phyloP scores from a whole-genome alignment of 2,797 vertebrate species.

The Lepus oiostolus region DNA sequence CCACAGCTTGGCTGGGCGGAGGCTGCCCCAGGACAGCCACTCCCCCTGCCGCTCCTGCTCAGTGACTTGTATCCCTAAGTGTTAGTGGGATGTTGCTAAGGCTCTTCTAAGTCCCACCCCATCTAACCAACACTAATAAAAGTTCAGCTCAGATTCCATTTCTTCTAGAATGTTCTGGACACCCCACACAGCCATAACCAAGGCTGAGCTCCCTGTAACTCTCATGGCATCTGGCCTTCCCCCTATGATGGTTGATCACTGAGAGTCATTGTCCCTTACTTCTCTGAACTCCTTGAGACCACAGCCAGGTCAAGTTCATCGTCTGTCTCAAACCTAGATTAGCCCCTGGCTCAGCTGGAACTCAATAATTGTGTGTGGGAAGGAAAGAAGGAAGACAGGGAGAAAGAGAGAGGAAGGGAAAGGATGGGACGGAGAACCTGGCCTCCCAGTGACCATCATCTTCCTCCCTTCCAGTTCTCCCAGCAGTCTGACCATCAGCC shows the following conservation, averaged over 20 bases:
- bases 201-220: not conserved
- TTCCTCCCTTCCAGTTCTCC: not conserved
- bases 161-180: slow-evolving; percentile 16
- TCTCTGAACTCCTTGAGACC: not conserved
- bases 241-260: not conserved
- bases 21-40: not conserved
- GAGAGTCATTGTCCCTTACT: not conserved
- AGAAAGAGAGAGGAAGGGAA: not conserved
- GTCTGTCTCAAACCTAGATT: not conserved
- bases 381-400: not conserved
- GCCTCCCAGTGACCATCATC: not conserved
- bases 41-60: too few relatives aligned
- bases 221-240: not conserved
- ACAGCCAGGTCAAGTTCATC: not conserved
- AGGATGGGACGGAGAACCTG: not conserved
- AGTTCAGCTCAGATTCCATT: not conserved
- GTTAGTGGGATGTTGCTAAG: not conserved
- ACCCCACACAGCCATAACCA: not conserved
- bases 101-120: not conserved
- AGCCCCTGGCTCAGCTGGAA: not conserved
- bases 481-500: not conserved
- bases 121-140: not conserved
- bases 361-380: not conserved
- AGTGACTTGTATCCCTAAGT: not conserved
- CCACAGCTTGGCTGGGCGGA: not conserved